These are phyloP conservation scores for Rallus crepitans DNA, from an alignment of 2,797 vertebrate species.

Conservation along the genomic window DNA sequence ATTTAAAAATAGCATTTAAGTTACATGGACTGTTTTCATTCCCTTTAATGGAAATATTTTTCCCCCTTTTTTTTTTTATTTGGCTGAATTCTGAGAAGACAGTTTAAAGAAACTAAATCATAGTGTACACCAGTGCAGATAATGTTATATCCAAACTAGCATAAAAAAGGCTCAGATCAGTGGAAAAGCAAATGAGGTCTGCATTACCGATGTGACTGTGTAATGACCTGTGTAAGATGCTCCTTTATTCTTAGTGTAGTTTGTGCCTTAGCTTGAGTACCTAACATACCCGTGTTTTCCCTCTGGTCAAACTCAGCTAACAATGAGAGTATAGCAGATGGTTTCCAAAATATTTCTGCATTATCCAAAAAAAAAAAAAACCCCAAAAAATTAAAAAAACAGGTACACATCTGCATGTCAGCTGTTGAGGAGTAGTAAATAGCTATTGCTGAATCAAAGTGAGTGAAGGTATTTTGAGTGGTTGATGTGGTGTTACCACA, in stretches of 20 bases:
- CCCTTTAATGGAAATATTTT: neutral
- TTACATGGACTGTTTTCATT: neutral
- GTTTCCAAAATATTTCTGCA: neutral
- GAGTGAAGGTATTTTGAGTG: neutral
- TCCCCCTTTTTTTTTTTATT: neutral
- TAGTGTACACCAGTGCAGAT: constrained; percentile 24
- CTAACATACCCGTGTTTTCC: neutral
- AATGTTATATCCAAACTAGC: constrained; percentile 2
- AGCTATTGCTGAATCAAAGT: neutral
- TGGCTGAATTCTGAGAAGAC: neutral
- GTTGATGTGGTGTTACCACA: constrained; percentile 16
- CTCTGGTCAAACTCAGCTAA: neutral
- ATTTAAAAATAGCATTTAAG: neutral
- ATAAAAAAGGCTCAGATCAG: neutral
- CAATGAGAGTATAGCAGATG: neutral
- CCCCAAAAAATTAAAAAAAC: neutral
- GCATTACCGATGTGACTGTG: neutral
- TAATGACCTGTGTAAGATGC: neutral
- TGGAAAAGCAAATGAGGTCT: constrained; percentile 2
- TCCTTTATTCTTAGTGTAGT: neutral
- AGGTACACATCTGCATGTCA: neutral
- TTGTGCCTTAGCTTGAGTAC: constrained; percentile 47
- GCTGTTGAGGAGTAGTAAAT: neutral
- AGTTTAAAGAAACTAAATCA: neutral
- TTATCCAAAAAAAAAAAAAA: neutral